Base-by-base conservation (phyloP, 2,113 vertebrate species). In the Notothenia rossii region DNA sequence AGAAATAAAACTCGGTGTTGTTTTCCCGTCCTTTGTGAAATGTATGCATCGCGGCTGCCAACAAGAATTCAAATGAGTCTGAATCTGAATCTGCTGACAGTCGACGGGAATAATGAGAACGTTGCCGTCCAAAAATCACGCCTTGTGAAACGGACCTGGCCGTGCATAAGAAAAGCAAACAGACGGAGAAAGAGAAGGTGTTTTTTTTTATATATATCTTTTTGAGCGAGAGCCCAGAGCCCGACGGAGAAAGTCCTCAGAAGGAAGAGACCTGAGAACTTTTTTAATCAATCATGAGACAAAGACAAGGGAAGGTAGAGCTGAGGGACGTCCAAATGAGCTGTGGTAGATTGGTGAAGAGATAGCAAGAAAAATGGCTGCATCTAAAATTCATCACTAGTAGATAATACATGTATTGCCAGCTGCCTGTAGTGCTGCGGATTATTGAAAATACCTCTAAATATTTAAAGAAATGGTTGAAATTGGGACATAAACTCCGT, bases 1-100 rank as follows among this genome's bases (percentile, higher is more conserved):
- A 58, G 54, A 1, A 20, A 45, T 69, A 43, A 68, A 67, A 59
- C 68, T 62, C 10, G 13, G 15, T 48, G 66, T 60, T 89, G 71
- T 85, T 91, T 86, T 85, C 58, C 40, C 22, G 61, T 81, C 60
- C 84, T 79, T 73, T 69, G 78, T 68, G 33, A 90, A 90, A 93
- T 86, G 58, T 82, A 89, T 90, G 87, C 87, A 20, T 11, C 10
- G 17, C 17, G 74, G 81, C 86, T 90, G 91, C 90, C 87, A 90
- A 88, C 71, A 82, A 82, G 86, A 86, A 89, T 90, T 83, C 85
- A 87, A 90, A 89, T 79, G 84, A 90, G 86, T 83, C 65, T 84
- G 86, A 90, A 89, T 91, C 91, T 79, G 82, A 54, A 88, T 79
- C 71, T 29, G n/a, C 45, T 78, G 89, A 88, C 88, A 87, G 86